A percentile compares a stretch with the other conserved stretches of the same genome.
phyloP scores from a whole-genome alignment of 2,113 vertebrate species.

The Mormyrus lacerda region DNA sequence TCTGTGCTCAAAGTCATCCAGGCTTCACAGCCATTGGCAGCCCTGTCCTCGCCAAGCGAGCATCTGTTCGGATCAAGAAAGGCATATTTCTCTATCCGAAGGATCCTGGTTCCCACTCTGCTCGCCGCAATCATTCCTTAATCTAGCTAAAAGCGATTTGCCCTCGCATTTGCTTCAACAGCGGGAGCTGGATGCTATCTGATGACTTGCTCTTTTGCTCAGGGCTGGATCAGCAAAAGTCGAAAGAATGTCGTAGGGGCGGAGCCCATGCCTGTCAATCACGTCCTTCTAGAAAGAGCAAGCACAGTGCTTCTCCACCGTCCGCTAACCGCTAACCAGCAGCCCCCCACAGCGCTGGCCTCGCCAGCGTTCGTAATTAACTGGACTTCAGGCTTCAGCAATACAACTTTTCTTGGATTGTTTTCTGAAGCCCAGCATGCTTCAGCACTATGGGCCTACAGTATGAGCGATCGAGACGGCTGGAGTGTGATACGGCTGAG shows the following conservation, averaged over 20 bases:
- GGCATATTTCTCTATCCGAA: neutral
- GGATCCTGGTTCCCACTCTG: too few species aligned
- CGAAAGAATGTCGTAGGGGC: neutral
- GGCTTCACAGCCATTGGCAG: neutral
- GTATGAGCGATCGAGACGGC: neutral
- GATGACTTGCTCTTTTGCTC: neutral
- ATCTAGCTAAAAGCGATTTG: neutral
- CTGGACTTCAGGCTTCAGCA: neutral
- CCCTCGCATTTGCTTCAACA: neutral
- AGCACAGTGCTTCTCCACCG: neutral
- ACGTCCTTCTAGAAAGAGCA: neutral
- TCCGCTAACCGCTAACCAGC: neutral
- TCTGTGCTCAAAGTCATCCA: neutral
- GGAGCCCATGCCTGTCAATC: neutral
- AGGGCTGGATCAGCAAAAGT: neutral
- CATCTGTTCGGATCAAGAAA: neutral
- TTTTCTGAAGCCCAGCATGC: neutral
- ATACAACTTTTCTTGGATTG: neutral
- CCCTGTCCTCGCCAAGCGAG: neutral
- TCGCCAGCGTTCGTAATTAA: conserved; percentile 13
- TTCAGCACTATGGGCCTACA: neutral
- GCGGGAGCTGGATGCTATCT: neutral
- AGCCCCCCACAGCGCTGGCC: neutral
- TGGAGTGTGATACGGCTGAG: too few species aligned
- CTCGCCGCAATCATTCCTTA: neutral